Evolutionary conservation across 2,888 invertebrate genomes (phyloP).

Genomic region (Eledone cirrhosa): DNA sequence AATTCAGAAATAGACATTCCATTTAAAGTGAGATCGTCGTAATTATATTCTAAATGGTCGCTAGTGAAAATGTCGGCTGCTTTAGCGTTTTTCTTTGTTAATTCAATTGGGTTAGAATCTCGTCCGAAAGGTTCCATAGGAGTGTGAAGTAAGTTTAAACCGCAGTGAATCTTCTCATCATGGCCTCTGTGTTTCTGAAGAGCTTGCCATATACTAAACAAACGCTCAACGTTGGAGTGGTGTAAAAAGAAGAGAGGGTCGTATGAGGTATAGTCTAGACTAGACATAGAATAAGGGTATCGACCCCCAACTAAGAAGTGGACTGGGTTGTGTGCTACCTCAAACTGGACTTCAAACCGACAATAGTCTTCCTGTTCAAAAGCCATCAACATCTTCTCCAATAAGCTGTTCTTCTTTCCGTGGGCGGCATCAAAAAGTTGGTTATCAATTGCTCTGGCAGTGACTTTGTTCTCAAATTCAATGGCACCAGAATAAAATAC

Average conservation of each 20-base stretch:
- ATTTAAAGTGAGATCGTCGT: constrained; percentile 37
- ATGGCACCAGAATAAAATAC: constrained; percentile 27
- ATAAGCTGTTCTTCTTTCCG: constrained; percentile 16
- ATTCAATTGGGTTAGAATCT: constrained; percentile 27
- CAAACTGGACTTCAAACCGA: constrained; percentile 31
- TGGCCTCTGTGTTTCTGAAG: constrained; percentile 36
- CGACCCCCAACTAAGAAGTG: constrained; percentile 35
- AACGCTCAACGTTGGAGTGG: constrained; percentile 38
- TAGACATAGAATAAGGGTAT: constrained; percentile 36
- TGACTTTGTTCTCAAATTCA: constrained; percentile 23
- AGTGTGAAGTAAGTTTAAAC: constrained; percentile 28
- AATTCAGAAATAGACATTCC: constrained; percentile 34
- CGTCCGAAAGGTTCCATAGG: constrained; percentile 31
- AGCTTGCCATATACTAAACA: constrained; percentile 39
- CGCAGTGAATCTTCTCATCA: constrained; percentile 31
- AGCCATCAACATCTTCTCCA: constrained; percentile 28
- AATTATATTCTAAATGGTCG: constrained; percentile 31
- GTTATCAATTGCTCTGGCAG: constrained; percentile 23
- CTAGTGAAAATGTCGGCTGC: constrained; percentile 29
- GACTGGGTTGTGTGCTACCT: constrained; percentile 30
- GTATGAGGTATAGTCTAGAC: constrained; percentile 38
- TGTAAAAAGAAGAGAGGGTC: constrained; percentile 40
- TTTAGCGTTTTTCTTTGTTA: constrained; percentile 28
- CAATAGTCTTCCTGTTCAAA: constrained; percentile 31
- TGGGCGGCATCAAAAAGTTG: constrained; percentile 27